A percentile compares a stretch with the other conserved stretches of the same genome.
Conservation (phyloP, 2,797 vertebrate species). For the Acipenser transmontanus region DNA sequence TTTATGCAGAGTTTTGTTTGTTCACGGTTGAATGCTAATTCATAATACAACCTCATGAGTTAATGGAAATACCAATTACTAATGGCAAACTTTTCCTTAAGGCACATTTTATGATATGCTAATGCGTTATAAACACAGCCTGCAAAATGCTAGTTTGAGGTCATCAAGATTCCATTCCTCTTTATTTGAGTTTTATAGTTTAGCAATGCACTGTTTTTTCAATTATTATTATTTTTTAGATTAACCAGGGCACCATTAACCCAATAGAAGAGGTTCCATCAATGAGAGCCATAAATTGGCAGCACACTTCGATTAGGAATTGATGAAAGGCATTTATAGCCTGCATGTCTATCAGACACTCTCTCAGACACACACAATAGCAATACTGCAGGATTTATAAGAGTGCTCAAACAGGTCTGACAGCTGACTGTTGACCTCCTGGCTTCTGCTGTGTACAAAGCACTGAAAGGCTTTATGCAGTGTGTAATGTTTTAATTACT, state of each 20-base stretch:
- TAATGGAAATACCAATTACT: no score
- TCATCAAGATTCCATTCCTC: no score
- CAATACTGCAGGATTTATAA: slow-evolving; percentile 53
- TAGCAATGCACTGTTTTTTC: slow-evolving; percentile 33
- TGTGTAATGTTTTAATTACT: slow-evolving; percentile 42
- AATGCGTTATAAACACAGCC: no score
- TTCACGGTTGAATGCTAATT: no score
- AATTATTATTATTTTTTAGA: slow-evolving; percentile 21
- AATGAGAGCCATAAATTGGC: slow-evolving; percentile 31
- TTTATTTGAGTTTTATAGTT: no score
- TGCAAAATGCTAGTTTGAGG: no score
- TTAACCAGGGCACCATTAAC: slow-evolving; percentile 1
- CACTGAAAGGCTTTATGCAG: slow-evolving; percentile 26
- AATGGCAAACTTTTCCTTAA: no score
- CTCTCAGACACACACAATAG: slow-evolving; percentile 30
- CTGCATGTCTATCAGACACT: slow-evolving; percentile 19
- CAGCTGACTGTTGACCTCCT: slow-evolving; percentile 39
- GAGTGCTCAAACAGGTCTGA: slow-evolving; percentile 40
- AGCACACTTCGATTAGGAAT: slow-evolving; percentile 54
- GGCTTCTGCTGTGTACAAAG: slow-evolving; percentile 45
- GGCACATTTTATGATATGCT: no score
- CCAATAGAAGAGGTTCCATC: not conserved
- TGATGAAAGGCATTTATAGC: slow-evolving; percentile 63
- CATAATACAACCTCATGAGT: no score
- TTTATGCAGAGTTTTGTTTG: no score